Conservation (phyloP, 2,888 invertebrate genomes). For the Schrankia costaestrigalis region DNA sequence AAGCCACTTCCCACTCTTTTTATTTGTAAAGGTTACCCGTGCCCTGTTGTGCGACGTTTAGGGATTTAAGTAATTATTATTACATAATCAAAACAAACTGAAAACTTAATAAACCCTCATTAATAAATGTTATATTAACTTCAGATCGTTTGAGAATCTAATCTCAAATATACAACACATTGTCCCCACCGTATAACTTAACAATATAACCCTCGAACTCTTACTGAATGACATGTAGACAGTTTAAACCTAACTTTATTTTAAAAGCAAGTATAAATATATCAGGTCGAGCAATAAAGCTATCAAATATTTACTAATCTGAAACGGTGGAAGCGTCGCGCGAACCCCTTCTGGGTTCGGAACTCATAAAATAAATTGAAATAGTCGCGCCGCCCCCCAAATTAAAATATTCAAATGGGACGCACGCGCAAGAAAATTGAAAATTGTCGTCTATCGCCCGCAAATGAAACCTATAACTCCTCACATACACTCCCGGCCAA, state of each 20-base stretch:
- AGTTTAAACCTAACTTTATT: slow-evolving; percentile 44
- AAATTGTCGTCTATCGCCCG: slow-evolving; percentile 81
- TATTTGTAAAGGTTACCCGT: too few relatives aligned
- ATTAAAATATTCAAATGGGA: slow-evolving; percentile 82
- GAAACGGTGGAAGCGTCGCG: slow-evolving; percentile 69
- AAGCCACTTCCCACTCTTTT: too few relatives aligned
- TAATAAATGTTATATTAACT: too few relatives aligned
- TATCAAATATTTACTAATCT: slow-evolving; percentile 81
- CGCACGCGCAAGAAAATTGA: slow-evolving; percentile 82
- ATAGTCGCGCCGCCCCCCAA: slow-evolving; percentile 81
- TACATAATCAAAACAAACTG: too few relatives aligned
- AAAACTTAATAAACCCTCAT: too few relatives aligned
- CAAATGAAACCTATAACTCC: slow-evolving; percentile 81
- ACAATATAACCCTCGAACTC: not conserved
- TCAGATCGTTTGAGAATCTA: too few relatives aligned
- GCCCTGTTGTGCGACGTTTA: too few relatives aligned
- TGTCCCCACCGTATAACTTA: too few relatives aligned
- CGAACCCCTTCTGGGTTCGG: slow-evolving; percentile 74
- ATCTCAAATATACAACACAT: too few relatives aligned
- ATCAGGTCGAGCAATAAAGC: slow-evolving; percentile 77
- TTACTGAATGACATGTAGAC: slow-evolving; percentile 11
- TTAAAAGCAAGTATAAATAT: slow-evolving; percentile 70
- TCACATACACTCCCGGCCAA: slow-evolving; percentile 61
- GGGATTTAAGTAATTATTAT: too few relatives aligned
- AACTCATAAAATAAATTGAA: slow-evolving; percentile 81